Percentiles rank a stretch among this genome's conserved stretches.
phyloP scores from a whole-genome alignment of 2,797 vertebrate genomes.

The Siniperca obscura region DNA sequence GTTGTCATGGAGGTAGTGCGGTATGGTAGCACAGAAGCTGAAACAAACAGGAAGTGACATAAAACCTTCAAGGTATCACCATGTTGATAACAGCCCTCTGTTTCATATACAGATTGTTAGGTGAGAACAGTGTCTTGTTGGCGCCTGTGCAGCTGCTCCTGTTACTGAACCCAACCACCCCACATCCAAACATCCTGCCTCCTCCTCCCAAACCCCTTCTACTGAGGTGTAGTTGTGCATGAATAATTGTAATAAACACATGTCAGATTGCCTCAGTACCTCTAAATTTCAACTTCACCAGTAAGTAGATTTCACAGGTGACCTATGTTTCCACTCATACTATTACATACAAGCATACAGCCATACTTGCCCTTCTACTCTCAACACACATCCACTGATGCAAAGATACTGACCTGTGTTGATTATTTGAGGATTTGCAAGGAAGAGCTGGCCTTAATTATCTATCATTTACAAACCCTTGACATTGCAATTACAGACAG shows the following conservation, averaged over 20 bases:
- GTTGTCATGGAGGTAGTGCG: slow-evolving; percentile 64
- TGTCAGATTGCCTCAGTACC: neutral
- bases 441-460: slow-evolving; percentile 54
- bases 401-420: slow-evolving; percentile 35
- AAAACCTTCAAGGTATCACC: slow-evolving; percentile 33
- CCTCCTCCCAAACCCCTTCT: neutral
- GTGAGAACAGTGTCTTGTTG: slow-evolving; percentile 27
- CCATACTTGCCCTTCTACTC: neutral
- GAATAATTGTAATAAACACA: slow-evolving; percentile 17
- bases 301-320: slow-evolving; percentile 34
- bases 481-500: slow-evolving; percentile 37
- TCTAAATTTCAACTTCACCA: slow-evolving; percentile 9
- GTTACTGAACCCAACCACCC: neutral
- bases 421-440: slow-evolving; percentile 40
- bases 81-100: slow-evolving; percentile 10
- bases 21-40: slow-evolving; percentile 23
- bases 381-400: slow-evolving; percentile 14
- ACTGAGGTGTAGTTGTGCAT: neutral
- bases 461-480: slow-evolving; percentile 62
- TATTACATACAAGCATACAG: neutral
- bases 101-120: slow-evolving; percentile 21
- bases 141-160: neutral
- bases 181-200: neutral
- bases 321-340: slow-evolving; percentile 15
- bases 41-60: slow-evolving; percentile 53